Evolutionary conservation across 1,140 invertebrate species (phyloP).

Genomic region (Tetramorium alpestre): DNA sequence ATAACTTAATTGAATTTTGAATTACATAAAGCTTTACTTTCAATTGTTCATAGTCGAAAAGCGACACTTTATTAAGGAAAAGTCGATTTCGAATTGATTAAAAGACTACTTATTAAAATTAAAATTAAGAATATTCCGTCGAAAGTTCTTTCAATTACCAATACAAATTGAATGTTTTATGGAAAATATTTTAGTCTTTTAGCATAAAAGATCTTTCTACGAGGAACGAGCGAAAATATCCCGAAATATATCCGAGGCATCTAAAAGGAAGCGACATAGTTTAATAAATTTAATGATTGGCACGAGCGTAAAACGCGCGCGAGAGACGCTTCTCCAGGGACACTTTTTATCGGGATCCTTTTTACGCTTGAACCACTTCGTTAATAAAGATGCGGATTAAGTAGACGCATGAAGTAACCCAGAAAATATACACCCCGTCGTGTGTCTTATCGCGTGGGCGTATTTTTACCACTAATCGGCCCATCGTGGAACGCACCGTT

Average conservation of each 20-base stretch:
- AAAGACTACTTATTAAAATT: not conserved
- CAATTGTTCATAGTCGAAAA: not conserved
- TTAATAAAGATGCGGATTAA: slow-evolving; percentile 27
- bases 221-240: no score
- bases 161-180: not conserved
- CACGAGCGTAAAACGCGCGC: not conserved
- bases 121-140: not conserved
- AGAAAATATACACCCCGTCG: not conserved
- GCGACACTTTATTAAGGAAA: slow-evolving; percentile 29
- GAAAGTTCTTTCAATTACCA: not conserved
- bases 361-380: not conserved
- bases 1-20: not conserved
- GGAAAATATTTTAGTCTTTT: not conserved
- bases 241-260: not conserved
- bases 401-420: not conserved
- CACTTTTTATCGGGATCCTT: slow-evolving; percentile 3
- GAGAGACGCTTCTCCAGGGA: not conserved
- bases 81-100: not conserved
- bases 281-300: slow-evolving; percentile 17
- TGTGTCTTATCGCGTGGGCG: not conserved
- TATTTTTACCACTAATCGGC: slow-evolving; percentile 42
- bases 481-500: slow-evolving; percentile 3
- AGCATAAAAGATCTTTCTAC: not conserved
- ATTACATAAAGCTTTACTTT: not conserved
- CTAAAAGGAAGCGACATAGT: not conserved